These are phyloP conservation scores for Otolemur crassicaudatus DNA, from an alignment of 2,797 vertebrate genomes.

Conservation along the genomic window DNA sequence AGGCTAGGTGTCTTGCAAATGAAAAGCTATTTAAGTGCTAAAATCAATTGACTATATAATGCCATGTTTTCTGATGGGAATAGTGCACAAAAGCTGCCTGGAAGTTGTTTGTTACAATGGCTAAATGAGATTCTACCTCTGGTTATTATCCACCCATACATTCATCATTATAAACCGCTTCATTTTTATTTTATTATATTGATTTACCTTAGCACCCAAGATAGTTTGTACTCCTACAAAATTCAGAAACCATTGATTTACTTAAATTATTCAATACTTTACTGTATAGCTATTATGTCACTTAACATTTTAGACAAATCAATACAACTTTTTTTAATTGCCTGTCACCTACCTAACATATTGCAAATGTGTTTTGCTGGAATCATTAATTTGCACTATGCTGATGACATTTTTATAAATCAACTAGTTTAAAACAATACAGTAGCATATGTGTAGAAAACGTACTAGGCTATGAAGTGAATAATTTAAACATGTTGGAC, in stretches of 20 bases:
- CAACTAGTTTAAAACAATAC: conserved; percentile 75
- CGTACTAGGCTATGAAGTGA: conserved; percentile 73
- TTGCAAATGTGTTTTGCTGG: conserved; percentile 76
- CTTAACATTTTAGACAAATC: conserved; percentile 90
- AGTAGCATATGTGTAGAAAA: conserved; percentile 5
- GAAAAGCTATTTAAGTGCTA: conserved; percentile 84
- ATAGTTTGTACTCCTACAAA: conserved; percentile 86
- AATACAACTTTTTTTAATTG: conserved; percentile 86
- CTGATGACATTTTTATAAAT: conserved; percentile 79
- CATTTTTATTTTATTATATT: conserved; percentile 88
- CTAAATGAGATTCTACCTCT: conserved; percentile 85
- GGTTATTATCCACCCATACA: conserved; percentile 83
- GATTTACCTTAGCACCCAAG: conserved; percentile 86
- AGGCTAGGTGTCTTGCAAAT: conserved; percentile 79
- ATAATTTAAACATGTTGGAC: conserved; percentile 80
- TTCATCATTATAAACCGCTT: conserved; percentile 86
- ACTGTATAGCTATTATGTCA: conserved; percentile 87
- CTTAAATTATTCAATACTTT: conserved; percentile 91
- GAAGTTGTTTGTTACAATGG: conserved; percentile 83
- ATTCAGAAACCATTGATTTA: conserved; percentile 88
- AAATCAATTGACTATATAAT: conserved; percentile 83
- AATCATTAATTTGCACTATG: conserved; percentile 80
- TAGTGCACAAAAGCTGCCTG: conserved; percentile 81
- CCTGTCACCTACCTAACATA: conserved; percentile 80
- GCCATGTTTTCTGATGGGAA: conserved; percentile 83